Evolutionary conservation across 2,888 invertebrate genomes (phyloP).

Genomic region (Pimpla rufipes): DNA sequence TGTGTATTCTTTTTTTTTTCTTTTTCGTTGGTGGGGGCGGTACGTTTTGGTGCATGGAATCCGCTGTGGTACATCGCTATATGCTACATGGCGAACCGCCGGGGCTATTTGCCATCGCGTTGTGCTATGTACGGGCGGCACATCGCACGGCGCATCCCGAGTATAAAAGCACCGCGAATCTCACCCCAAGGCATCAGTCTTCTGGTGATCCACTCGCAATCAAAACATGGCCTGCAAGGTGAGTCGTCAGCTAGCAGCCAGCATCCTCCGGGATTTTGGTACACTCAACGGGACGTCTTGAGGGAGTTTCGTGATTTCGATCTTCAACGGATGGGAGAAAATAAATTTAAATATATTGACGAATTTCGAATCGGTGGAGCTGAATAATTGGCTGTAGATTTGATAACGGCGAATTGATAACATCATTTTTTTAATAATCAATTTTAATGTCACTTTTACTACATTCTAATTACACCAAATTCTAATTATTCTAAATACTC

Average conservation of each 20-base stretch:
- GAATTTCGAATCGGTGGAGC: too few relatives aligned
- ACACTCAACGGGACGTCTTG: too few relatives aligned
- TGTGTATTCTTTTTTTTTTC: too few relatives aligned
- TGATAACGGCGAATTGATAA: too few relatives aligned
- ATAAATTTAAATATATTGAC: too few relatives aligned
- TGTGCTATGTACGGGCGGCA: conserved; percentile 52
- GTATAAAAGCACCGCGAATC: conserved; percentile 80
- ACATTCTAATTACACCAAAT: too few relatives aligned
- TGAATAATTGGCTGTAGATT: too few relatives aligned
- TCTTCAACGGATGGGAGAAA: too few relatives aligned
- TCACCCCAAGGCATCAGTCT: conserved; percentile 80
- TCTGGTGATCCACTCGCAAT: conserved; percentile 76
- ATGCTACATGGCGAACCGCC: conserved; percentile 69
- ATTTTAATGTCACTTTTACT: too few relatives aligned
- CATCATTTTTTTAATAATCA: too few relatives aligned
- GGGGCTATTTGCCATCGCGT: conserved; percentile 72
- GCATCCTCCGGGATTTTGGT: neutral
- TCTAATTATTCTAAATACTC: too few relatives aligned
- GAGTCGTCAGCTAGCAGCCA: conserved; percentile 53
- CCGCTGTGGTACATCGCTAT: conserved; percentile 61
- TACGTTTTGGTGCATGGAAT: conserved; percentile 70
- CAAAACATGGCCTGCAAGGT: conserved; percentile 81
- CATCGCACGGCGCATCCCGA: conserved; percentile 65
- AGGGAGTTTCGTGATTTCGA: too few relatives aligned
- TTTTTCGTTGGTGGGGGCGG: conserved; percentile 72